Evolutionary conservation across 2,888 invertebrate genomes (phyloP).

Genomic region (Oligia strigilis): DNA sequence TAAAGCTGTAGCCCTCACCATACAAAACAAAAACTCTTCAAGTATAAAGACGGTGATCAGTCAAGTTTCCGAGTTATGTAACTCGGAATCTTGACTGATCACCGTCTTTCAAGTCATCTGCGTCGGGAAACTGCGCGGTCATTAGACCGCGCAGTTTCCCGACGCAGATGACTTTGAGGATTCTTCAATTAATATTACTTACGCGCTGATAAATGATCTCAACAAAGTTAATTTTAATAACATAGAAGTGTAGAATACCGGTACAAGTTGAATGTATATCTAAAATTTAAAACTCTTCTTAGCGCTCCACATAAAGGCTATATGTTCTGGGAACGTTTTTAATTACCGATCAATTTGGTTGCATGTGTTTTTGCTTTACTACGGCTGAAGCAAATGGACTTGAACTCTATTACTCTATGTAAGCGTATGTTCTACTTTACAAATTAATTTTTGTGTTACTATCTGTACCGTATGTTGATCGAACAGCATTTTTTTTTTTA

Average conservation of each 20-base stretch:
- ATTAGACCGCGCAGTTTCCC: slow-evolving; percentile 20
- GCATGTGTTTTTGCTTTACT: slow-evolving; percentile 1
- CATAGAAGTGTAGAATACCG: not conserved
- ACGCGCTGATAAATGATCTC: slow-evolving; percentile 48
- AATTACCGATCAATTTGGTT: slow-evolving; percentile 4
- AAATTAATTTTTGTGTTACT: not conserved
- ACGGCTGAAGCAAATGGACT: not conserved
- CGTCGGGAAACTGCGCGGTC: no score
- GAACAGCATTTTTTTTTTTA: not conserved
- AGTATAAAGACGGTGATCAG: slow-evolving; percentile 23
- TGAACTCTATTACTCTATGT: not conserved
- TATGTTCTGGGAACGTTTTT: slow-evolving; percentile 20
- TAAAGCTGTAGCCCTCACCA: not conserved
- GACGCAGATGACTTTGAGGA: slow-evolving; percentile 26
- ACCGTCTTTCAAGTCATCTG: no score
- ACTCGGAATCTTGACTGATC: no score
- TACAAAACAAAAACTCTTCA: slow-evolving; percentile 12
- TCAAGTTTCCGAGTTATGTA: slow-evolving; percentile 10
- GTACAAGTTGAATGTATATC: slow-evolving; percentile 10
- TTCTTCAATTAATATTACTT: slow-evolving; percentile 54
- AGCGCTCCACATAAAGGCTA: not conserved
- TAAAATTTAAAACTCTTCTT: slow-evolving; percentile 16
- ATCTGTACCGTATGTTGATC: not conserved
- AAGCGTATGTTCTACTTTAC: not conserved
- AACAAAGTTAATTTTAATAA: slow-evolving; percentile 39